Percentiles rank a stretch among this genome's conserved stretches.
Conservation (phyloP, 2,888 invertebrate species). For the Dermolepida albohirtum region DNA sequence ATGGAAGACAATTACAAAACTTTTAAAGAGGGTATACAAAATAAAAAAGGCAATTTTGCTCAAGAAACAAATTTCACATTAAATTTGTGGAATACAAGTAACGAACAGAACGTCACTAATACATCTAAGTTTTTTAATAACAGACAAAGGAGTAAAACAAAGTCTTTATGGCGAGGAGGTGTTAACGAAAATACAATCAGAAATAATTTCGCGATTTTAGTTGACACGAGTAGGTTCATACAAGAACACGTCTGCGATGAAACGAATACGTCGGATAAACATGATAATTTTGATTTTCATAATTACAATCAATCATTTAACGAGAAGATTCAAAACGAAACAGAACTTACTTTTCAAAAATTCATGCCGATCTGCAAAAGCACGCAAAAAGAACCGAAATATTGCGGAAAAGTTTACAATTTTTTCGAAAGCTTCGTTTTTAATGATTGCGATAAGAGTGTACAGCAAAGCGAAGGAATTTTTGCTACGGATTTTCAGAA, state of each 20-base stretch:
- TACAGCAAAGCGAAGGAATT: neutral
- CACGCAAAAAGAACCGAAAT: conserved; percentile 31
- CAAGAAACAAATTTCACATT: neutral
- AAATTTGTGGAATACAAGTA: neutral
- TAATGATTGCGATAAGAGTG: neutral
- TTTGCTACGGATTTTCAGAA: neutral
- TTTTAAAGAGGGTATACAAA: conserved; percentile 11
- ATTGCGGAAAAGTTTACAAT: conserved; percentile 14
- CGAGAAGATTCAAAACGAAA: conserved; percentile 3
- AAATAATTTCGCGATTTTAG: conserved; percentile 6
- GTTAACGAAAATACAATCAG: neutral
- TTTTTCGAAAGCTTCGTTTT: conserved; percentile 36
- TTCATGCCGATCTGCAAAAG: conserved; percentile 32
- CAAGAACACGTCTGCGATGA: neutral
- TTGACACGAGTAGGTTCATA: conserved; percentile 29
- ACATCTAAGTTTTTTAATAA: conserved; percentile 16
- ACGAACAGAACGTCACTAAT: conserved; percentile 1
- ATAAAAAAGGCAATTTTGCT: neutral
- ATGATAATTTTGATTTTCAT: conserved; percentile 1
- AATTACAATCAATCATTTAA: neutral
- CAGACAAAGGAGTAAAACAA: no score
- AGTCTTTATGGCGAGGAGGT: neutral
- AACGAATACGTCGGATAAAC: neutral
- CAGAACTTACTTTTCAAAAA: conserved; percentile 28
- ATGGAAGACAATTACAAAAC: neutral